Base-by-base conservation (phyloP, 2,113 vertebrate species). In the Rhinolophus ferrumequinum region DNA sequence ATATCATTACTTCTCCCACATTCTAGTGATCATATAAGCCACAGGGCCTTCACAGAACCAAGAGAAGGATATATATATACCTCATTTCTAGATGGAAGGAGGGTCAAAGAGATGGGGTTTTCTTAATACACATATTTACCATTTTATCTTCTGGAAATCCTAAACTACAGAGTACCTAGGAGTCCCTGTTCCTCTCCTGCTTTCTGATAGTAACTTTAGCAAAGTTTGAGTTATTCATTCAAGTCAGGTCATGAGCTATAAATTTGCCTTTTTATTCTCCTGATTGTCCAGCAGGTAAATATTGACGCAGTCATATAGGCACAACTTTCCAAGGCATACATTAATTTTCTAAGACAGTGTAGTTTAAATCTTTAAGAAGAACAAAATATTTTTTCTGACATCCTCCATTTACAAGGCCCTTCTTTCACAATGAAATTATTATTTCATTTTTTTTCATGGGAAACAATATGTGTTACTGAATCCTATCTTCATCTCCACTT, bases 231-330 rank as follows among this genome's bases (percentile, higher is more conserved):
- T 66, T 70, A 90, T 11, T 95, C 26, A 87, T 90, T 86, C 21
- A 79, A 84, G 44, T 83, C 18, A 90, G 62, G 1, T 33, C 56
- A 24, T 88, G 30, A 88, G 6, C 67, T 60, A 72, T 75, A 80
- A 93, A 77, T 8, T 73, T 93, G 9, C 0, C 9, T 72, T 95
- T 92, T 81, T 62, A 79, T 87, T 64, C 21, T 75, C 15, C n/a
- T 86, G 33, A 80, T 92, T 96, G 33, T 66, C 75, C 18, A 80
- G 26, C 5, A 80, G 64, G 64, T 88, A 92, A 93, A 94, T 72
- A 77, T 54, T 88, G 52, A 93, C 33, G 75, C 3, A 62, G 66
- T 81, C 16, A 47, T 38, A 76, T 33, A 67, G 18, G 28, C 1
- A 62, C 15, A 82, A 10, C 12, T 93, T 95, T 88, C 60, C 6